Evolutionary conservation across 2,113 vertebrate species (phyloP), one percentile per base, ranked within the genome.

Genomic region (Lota lota): DNA sequence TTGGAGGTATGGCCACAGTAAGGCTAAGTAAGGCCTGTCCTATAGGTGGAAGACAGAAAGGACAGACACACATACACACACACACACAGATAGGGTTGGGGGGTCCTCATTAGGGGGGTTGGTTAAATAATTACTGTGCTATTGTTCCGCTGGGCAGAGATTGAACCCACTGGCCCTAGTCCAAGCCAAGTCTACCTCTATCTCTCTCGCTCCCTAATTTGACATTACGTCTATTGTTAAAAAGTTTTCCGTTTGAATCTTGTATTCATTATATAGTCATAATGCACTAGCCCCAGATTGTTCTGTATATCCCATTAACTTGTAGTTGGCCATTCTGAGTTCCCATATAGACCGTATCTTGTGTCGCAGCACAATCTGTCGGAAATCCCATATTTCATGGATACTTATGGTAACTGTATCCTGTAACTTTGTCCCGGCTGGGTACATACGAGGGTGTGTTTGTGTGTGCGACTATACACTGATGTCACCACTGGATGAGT

Each of bases 71-170:
- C 20, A 56, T 47, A 64, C 36, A 14, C 40, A 65, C 54, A n/a
- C 68, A 73, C 58, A 77, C 64, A 72, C 63, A 19, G 50, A 70
- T 47, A 47, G 67, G 65, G 66, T 59, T 62, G 40, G 70, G 75
- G 77, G 79, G 64, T 69, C 63, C 86, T 89, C 85, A 85, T 92
- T 90, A 88, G 84, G 69, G 68, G 66, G 74, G 84, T 86, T 87
- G 79, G 77, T 87, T 88, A 88, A 84, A 80, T 89, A 90, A 89
- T 89, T 90, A 90, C 78, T 61, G 77, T 79, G 74, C 81, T 65
- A 80, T 85, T 86, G 83, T 85, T 83, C 70, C 76, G 79, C 64
- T 61, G 83, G 83, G 80, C 82, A 78, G 28, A 28, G 78, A 85
- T 78, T 88, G 85, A 90, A 85, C 84, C 72, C 20, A 72, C 75